Conservation (phyloP, 2,797 vertebrate species). For the Peromyscus attwateri region DNA sequence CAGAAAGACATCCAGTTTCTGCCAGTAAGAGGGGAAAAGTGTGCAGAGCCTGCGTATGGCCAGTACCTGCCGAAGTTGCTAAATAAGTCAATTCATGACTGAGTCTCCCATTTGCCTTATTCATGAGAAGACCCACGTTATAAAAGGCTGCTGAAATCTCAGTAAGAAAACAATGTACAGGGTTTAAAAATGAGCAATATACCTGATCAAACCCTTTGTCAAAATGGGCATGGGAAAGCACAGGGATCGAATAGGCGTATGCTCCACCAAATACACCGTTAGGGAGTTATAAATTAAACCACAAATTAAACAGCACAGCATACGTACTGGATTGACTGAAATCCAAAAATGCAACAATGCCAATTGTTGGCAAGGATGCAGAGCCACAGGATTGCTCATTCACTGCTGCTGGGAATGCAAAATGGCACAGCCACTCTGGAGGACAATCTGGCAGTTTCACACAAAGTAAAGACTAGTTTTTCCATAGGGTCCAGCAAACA, state of each 20-base stretch:
- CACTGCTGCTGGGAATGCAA: background rate
- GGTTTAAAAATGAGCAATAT: conserved; percentile 39
- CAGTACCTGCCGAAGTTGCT: background rate
- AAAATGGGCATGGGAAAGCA: background rate
- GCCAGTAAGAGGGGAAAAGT: background rate
- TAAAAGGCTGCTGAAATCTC: background rate
- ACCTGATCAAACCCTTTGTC: conserved; percentile 24
- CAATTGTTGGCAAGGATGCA: background rate
- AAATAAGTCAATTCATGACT: conserved; percentile 31
- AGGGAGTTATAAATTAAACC: conserved; percentile 37
- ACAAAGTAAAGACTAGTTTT: background rate
- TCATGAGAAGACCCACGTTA: conserved; percentile 8
- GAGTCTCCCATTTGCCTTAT: background rate
- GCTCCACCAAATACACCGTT: background rate
- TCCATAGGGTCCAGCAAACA: background rate
- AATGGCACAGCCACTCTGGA: background rate
- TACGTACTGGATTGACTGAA: conserved; percentile 9
- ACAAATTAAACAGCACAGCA: background rate
- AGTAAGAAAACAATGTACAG: conserved; percentile 33
- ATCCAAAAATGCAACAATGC: background rate
- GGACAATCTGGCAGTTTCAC: background rate
- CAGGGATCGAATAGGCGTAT: conserved; percentile 12
- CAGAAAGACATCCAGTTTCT: background rate
- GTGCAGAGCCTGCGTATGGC: background rate
- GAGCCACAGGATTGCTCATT: background rate